Conservation (phyloP, 2,888 invertebrate species). For the Oxytorus armatus region DNA sequence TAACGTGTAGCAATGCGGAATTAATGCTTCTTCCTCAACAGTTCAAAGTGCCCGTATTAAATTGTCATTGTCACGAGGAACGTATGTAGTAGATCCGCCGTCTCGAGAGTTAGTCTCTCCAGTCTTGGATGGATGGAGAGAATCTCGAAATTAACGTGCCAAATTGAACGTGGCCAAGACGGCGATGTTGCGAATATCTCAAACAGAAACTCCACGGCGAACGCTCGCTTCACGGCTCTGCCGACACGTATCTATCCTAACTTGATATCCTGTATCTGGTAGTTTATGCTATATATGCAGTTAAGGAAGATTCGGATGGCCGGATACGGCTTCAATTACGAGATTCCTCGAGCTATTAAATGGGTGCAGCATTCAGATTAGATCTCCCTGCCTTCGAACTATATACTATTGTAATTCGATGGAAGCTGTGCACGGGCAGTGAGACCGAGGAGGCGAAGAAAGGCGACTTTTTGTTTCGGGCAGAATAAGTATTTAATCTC, state of each 20-base stretch:
- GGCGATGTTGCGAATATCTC: conserved; percentile 60
- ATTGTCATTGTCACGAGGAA: conserved; percentile 13
- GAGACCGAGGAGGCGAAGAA: conserved; percentile 38
- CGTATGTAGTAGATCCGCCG: conserved; percentile 5
- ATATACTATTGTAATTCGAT: neutral
- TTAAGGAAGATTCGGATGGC: conserved; percentile 47
- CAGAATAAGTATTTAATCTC: no score
- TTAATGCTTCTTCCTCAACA: neutral
- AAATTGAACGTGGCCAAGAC: conserved; percentile 60
- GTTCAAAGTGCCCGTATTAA: conserved; percentile 8
- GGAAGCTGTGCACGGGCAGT: conserved; percentile 2
- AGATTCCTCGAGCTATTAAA: conserved; percentile 63
- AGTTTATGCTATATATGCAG: conserved; percentile 1
- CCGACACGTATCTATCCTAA: conserved; percentile 31
- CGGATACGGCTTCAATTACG: conserved; percentile 62
- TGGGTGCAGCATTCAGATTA: conserved; percentile 40
- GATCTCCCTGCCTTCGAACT: conserved; percentile 5
- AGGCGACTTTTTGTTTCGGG: conserved; percentile 26
- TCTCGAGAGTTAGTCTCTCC: conserved; percentile 32
- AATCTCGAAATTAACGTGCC: conserved; percentile 59
- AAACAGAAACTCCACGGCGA: conserved; percentile 55
- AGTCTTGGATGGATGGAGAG: conserved; percentile 42
- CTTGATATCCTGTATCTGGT: conserved; percentile 32
- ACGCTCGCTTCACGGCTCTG: conserved; percentile 15
- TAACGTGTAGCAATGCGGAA: neutral